Percentiles rank a stretch among this genome's conserved stretches.
Evolutionary conservation across 2,888 invertebrate species (phyloP).

Genomic region (Folsomia manolachei): DNA sequence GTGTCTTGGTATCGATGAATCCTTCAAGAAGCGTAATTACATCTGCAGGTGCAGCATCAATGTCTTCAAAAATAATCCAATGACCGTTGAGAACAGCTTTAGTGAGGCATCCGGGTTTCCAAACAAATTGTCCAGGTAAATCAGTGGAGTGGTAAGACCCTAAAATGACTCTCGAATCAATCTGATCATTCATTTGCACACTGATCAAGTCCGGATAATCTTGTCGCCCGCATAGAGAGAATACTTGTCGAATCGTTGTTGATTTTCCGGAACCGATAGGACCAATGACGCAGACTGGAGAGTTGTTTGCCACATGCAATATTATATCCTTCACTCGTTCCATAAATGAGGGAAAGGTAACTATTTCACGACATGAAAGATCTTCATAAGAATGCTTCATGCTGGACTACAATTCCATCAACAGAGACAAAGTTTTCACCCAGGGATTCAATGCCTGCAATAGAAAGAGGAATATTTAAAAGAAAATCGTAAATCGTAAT

Average conservation of each 20-base stretch:
- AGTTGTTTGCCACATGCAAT: conserved; percentile 21
- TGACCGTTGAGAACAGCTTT: conserved; percentile 61
- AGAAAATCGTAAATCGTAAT: background rate
- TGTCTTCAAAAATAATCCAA: conserved; percentile 93
- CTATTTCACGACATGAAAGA: conserved; percentile 19
- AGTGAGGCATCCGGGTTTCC: conserved; percentile 92
- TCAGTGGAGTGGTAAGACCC: conserved; percentile 94
- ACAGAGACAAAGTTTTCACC: conserved; percentile 26
- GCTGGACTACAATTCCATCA: conserved; percentile 34
- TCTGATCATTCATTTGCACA: conserved; percentile 94
- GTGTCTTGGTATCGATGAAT: conserved; percentile 74
- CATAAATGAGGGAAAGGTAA: conserved; percentile 31
- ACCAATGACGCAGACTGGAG: conserved; percentile 68
- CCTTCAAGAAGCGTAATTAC: conserved; percentile 83
- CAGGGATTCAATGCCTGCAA: conserved; percentile 13
- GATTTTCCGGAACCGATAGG: conserved; percentile 96
- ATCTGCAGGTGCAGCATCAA: conserved; percentile 90
- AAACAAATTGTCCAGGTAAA: conserved; percentile 93
- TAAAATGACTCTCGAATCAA: conserved; percentile 89
- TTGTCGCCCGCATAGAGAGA: conserved; percentile 55
- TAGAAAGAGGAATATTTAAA: conserved; percentile 23
- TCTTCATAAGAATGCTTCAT: conserved; percentile 14
- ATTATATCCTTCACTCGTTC: conserved; percentile 28
- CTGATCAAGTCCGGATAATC: conserved; percentile 64
- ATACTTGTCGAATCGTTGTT: conserved; percentile 79